Percentiles rank a stretch among this genome's conserved stretches.
phyloP scores from a whole-genome alignment of 2,888 invertebrate genomes.

The Eupithecia abbreviata region DNA sequence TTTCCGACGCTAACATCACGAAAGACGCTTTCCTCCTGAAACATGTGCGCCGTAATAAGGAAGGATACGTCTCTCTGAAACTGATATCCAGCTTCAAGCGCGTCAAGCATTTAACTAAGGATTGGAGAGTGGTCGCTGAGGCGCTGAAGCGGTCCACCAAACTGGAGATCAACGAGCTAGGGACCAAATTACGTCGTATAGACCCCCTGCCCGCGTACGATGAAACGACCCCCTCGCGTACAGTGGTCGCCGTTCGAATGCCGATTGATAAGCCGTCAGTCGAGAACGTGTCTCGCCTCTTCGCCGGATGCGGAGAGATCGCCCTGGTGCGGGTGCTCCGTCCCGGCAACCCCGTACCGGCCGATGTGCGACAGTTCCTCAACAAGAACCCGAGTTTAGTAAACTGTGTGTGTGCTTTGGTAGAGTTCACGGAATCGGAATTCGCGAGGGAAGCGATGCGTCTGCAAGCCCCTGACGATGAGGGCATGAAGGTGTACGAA shows the following conservation, averaged over 20 bases:
- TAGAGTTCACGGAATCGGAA: constrained; percentile 95
- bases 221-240: constrained; percentile 96
- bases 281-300: constrained; percentile 95
- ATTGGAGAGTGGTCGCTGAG: constrained; percentile 96
- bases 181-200: constrained; percentile 93
- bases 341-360: constrained; percentile 95
- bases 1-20: constrained; percentile 96
- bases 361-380: constrained; percentile 95
- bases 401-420: constrained; percentile 93
- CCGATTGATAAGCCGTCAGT: constrained; percentile 93
- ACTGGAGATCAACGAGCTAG: constrained; percentile 94
- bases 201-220: constrained; percentile 95
- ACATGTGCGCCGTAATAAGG: constrained; percentile 96
- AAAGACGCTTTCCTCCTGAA: constrained; percentile 98
- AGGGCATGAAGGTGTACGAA: constrained; percentile 89
- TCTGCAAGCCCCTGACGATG: constrained; percentile 83
- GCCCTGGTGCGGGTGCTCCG: constrained; percentile 93
- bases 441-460: constrained; percentile 92
- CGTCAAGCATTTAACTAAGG: constrained; percentile 96
- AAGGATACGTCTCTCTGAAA: constrained; percentile 97
- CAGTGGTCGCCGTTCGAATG: constrained; percentile 93
- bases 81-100: constrained; percentile 97
- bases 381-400: constrained; percentile 95
- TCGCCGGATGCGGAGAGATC: constrained; percentile 94
- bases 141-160: constrained; percentile 90